Evolutionary conservation across 2,113 vertebrate genomes (phyloP).

Genomic region (Dolichallabes microphthalmus): DNA sequence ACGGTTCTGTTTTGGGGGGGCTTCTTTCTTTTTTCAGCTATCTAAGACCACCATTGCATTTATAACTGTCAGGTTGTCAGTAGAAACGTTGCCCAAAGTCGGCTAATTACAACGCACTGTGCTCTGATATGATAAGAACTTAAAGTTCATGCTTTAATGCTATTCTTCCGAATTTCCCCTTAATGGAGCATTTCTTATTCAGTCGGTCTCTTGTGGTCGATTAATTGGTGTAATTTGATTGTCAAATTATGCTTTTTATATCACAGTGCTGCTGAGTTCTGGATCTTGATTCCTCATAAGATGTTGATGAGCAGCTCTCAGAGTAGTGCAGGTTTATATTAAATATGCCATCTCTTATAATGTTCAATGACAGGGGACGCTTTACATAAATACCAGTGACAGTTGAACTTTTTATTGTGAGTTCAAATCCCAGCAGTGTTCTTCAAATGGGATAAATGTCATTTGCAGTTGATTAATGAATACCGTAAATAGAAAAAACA

Average conservation of each 20-base stretch:
- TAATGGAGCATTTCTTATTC: neutral
- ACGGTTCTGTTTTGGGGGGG: neutral
- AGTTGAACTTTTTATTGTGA: too few species aligned
- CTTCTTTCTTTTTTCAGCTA: neutral
- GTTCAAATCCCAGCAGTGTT: too few species aligned
- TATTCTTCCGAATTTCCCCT: neutral
- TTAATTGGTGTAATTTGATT: neutral
- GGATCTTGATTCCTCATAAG: neutral
- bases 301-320: neutral
- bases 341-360: neutral
- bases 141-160: neutral
- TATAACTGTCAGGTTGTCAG: slow-evolving; percentile 9
- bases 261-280: neutral
- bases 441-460: too few species aligned
- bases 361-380: too few species aligned
- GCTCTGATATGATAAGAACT: neutral
- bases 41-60: neutral
- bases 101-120: neutral
- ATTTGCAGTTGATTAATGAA: too few species aligned
- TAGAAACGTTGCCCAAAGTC: neutral
- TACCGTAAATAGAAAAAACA: too few species aligned
- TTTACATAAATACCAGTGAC: too few species aligned
- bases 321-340: neutral
- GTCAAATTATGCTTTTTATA: neutral
- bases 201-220: neutral